Evolutionary conservation across 2,888 invertebrate genomes (phyloP).

Genomic region (Stenodema calcarata): DNA sequence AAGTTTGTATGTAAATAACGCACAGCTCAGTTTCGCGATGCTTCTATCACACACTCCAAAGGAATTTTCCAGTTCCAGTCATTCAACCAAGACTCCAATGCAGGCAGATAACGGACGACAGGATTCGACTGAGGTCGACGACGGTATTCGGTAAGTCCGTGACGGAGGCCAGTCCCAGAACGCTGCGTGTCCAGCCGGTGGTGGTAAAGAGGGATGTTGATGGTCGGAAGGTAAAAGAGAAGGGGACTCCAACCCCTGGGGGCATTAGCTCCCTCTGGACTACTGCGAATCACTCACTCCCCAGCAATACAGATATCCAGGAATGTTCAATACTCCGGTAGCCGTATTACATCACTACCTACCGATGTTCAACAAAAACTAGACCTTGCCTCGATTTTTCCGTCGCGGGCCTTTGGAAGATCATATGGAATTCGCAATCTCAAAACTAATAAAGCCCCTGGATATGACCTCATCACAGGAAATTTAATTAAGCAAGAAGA

Average conservation of each 20-base stretch:
- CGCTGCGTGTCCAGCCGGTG: neutral
- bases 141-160: neutral
- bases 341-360: neutral
- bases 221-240: neutral
- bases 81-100: too few relatives aligned
- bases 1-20: too few relatives aligned
- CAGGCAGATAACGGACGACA: too few relatives aligned
- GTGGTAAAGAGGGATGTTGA: neutral
- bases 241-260: neutral
- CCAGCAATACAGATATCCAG: constrained; percentile 5
- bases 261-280: constrained; percentile 8
- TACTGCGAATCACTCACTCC: constrained; percentile 7
- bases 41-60: too few relatives aligned
- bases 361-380: neutral
- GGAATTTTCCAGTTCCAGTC: too few relatives aligned
- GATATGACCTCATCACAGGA: too few relatives aligned
- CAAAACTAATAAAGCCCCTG: too few relatives aligned
- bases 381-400: neutral
- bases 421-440: too few relatives aligned
- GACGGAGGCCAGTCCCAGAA: neutral
- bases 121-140: neutral
- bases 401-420: too few relatives aligned
- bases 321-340: constrained; percentile 2
- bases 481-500: too few relatives aligned
- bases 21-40: too few relatives aligned